Evolutionary conservation across 2,113 vertebrate genomes (phyloP).

Genomic region (Mesembrinibis cayennensis): DNA sequence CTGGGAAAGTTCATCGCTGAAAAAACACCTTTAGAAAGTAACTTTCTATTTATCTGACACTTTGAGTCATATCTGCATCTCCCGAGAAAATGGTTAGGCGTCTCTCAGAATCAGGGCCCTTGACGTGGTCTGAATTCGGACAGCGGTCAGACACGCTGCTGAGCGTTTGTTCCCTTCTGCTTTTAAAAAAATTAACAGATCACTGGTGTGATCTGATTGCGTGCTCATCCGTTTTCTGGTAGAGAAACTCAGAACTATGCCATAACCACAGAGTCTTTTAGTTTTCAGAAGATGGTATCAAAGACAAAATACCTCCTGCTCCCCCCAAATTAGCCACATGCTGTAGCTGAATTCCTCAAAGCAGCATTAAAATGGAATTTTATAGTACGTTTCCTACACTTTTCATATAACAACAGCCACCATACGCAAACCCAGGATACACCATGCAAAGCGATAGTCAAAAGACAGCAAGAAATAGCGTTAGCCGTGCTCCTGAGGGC

Average conservation of each 20-base stretch:
- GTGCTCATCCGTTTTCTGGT: no score
- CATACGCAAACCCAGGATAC: background rate
- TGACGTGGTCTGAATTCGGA: background rate
- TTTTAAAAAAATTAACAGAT: background rate
- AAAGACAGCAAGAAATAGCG: background rate
- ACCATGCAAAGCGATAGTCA: fast-evolving
- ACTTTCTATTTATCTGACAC: no score
- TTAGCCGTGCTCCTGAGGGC: background rate
- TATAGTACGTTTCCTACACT: background rate
- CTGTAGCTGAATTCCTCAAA: background rate
- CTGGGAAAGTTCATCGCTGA: background rate
- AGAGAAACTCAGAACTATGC: background rate
- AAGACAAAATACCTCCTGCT: background rate
- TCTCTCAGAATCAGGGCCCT: no score
- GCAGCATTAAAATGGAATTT: background rate
- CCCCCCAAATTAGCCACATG: background rate
- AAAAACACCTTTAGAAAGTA: background rate
- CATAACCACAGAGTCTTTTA: background rate
- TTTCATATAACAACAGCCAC: background rate
- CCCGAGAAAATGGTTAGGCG: background rate
- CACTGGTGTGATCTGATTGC: no score
- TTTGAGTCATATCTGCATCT: background rate
- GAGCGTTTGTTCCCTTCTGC: background rate
- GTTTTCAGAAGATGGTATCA: background rate
- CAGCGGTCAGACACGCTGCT: background rate